Base-by-base conservation (phyloP, 1,140 invertebrate genomes). In the Meloidogyne floridensis region DNA sequence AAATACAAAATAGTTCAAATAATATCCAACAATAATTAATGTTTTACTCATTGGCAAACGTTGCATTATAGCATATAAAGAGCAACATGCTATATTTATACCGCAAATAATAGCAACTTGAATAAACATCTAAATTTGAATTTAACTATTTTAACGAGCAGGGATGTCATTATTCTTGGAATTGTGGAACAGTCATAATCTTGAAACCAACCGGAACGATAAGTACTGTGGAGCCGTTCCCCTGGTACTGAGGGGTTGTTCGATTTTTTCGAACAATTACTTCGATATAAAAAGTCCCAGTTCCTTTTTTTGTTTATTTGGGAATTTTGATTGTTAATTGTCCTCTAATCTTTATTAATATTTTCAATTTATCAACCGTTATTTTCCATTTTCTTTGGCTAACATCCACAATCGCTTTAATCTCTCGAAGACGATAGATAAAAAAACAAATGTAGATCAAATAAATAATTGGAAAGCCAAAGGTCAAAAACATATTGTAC, bases 1-100 rank as follows among this genome's bases (percentile, higher is more conserved):
- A 54, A 77, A 77, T 42, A 77, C 69, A 32, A 77, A 77, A 77
- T 77, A 77, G 53, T 77, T 77, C 15, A 32, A 77, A 54, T 77
- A 77, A 77, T 65, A 77, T 11, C 75, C 75, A n/a, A 77, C 6
- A 54, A 56, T 7, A 15, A 77, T 77, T n/a, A 77, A n/a, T 43
- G 7, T 32, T 77, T 77, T 77, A 43, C 53, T 77, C 15, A 77
- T 77, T 56, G 47, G 51, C n/a, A 77, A 77, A 54, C n/a, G 75
- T 54, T 77, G 75, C 51, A 77, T 77, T 32, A 77, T 18, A 42
- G 75, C 13, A 69, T 54, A 77, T 42, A 77, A n/a, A 5, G 69
- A 4, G 56, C 56, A 77, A 59, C 56, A 65, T 7, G 53, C 51
- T 15, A 77, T 69, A 77, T 77, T 59, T n/a, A 77, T n/a, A 1